These are phyloP conservation scores for Sminthopsis crassicaudata DNA, from an alignment of 2,113 vertebrate genomes.

Conservation along the genomic window DNA sequence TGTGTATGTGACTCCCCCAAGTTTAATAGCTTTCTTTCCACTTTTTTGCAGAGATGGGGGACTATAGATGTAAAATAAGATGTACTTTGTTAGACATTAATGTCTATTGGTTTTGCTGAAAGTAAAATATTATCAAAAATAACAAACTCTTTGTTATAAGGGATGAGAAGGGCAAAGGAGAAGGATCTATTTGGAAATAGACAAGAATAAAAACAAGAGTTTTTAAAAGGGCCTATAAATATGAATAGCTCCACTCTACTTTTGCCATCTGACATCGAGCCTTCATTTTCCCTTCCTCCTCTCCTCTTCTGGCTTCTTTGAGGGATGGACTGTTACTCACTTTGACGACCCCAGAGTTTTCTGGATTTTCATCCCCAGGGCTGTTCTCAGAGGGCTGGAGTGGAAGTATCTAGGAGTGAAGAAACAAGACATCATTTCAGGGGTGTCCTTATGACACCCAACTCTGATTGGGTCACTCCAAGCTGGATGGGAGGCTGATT, in stretches of 20 bases:
- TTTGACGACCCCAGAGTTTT: slow-evolving; percentile 22
- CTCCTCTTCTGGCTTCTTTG: rapidly evolving
- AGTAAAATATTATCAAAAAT: too few relatives aligned
- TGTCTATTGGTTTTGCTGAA: background rate
- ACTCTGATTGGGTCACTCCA: background rate
- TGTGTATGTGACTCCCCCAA: background rate
- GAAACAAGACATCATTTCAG: rapidly evolving
- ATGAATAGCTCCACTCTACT: background rate
- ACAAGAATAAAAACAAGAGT: background rate
- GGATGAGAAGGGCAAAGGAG: background rate
- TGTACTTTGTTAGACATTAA: background rate
- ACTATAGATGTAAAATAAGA: background rate
- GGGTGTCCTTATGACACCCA: rapidly evolving
- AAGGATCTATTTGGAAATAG: background rate
- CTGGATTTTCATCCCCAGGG: background rate
- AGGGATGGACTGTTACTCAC: slow-evolving; percentile 43
- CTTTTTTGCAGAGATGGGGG: background rate
- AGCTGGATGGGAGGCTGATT: background rate
- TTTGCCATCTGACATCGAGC: background rate
- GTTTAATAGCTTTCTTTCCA: background rate
- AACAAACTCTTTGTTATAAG: background rate
- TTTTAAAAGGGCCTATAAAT: background rate
- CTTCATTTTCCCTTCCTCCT: too few relatives aligned
- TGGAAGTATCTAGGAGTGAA: slow-evolving; percentile 69
- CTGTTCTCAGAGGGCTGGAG: slow-evolving; percentile 41